phyloP scores from a whole-genome alignment of 2,797 vertebrate genomes.

The Oreochromis mossambicus region DNA sequence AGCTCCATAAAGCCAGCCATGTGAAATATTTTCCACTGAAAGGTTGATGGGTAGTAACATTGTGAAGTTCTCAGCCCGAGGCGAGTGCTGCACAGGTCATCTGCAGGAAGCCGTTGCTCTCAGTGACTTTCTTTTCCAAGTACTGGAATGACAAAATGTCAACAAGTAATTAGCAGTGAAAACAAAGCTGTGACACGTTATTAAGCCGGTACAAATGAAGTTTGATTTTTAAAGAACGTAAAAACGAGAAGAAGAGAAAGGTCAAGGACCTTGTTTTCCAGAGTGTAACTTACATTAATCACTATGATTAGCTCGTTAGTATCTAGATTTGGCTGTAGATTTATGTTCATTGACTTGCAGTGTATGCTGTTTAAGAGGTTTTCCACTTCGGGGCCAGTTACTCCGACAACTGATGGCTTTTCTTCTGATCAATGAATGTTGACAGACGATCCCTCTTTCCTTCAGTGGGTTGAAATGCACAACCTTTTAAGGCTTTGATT shows the following conservation, averaged over 20 bases:
- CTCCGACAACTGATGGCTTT: background rate
- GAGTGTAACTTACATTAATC: background rate
- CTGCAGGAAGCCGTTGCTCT: conserved; percentile 48
- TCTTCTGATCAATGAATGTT: conserved; percentile 17
- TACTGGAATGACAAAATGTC: conserved; percentile 43
- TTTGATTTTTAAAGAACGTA: background rate
- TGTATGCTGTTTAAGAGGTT: background rate
- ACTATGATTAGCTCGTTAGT: background rate
- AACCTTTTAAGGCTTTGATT: background rate
- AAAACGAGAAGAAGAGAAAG: conserved; percentile 11
- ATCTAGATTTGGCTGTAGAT: background rate
- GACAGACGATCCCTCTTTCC: conserved; percentile 5
- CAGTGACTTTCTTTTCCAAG: conserved; percentile 4
- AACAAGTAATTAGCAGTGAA: conserved; percentile 51
- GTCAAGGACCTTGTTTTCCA: background rate
- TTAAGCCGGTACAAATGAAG: conserved; percentile 34
- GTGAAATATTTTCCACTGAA: background rate
- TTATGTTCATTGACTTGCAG: background rate
- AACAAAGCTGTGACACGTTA: conserved; percentile 42
- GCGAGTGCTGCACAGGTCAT: conserved; percentile 5
- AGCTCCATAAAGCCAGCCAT: background rate
- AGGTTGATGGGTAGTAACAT: conserved; percentile 21
- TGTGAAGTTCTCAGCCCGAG: background rate
- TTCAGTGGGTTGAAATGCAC: background rate
- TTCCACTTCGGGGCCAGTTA: background rate